Conservation (phyloP, 2,888 invertebrate genomes). For the Luffia ferchaultella region DNA sequence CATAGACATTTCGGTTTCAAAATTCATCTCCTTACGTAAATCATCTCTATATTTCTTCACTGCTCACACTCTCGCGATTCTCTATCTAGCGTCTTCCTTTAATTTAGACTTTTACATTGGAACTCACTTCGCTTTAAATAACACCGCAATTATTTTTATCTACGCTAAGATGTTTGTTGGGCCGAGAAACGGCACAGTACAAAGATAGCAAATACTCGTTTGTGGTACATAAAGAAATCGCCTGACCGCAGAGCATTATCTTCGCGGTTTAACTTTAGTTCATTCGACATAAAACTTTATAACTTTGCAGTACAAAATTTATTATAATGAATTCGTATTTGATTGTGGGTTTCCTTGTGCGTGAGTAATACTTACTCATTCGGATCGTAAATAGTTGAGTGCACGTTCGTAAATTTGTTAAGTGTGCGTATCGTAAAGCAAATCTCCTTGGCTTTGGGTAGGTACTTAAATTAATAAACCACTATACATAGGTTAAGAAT, state of each 20-base stretch:
- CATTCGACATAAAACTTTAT: slow-evolving; percentile 46
- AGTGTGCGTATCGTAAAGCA: slow-evolving; percentile 24
- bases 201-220: too few species aligned
- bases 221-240: slow-evolving; percentile 31
- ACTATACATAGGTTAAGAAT: neutral
- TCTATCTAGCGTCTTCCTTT: too few species aligned
- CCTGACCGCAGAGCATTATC: slow-evolving; percentile 40
- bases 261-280: slow-evolving; percentile 12
- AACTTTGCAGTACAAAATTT: slow-evolving; percentile 40
- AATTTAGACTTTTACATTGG: too few species aligned
- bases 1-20: too few species aligned
- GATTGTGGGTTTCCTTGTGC: slow-evolving; percentile 40
- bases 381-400: slow-evolving; percentile 40
- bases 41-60: too few species aligned
- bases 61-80: too few species aligned
- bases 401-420: slow-evolving; percentile 35
- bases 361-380: slow-evolving; percentile 36
- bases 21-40: too few species aligned
- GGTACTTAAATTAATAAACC: slow-evolving; percentile 10
- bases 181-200: too few species aligned
- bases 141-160: too few species aligned
- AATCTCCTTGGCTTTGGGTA: slow-evolving; percentile 20
- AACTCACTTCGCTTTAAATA: too few species aligned
- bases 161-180: too few species aligned
- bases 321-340: slow-evolving; percentile 51